These are phyloP conservation scores for Tinea pellionella DNA, from an alignment of 2,888 invertebrate genomes.

Conservation along the genomic window DNA sequence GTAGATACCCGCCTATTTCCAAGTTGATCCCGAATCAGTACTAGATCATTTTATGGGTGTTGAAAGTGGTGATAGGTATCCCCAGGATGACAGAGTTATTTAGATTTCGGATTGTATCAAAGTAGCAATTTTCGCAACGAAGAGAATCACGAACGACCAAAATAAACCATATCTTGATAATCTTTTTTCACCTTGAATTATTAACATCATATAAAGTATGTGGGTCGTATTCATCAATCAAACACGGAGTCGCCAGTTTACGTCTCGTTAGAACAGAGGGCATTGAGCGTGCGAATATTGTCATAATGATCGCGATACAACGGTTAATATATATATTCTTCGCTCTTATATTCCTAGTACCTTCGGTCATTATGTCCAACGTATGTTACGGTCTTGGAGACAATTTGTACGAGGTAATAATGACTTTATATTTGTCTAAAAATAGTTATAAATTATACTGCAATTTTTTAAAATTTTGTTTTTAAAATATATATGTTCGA, in stretches of 20 bases:
- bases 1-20: too few relatives aligned
- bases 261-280: slow-evolving; percentile 10
- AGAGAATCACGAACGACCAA: not conserved
- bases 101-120: too few relatives aligned
- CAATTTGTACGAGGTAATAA: not conserved
- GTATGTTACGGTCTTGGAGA: not conserved
- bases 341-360: not conserved
- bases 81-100: too few relatives aligned
- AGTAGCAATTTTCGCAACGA: not conserved
- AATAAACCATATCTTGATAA: slow-evolving; percentile 1
- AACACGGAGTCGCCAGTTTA: slow-evolving; percentile 18
- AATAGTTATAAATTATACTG: not conserved
- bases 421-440: not conserved
- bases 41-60: too few relatives aligned
- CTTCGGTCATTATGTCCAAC: not conserved
- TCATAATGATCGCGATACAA: slow-evolving; percentile 21
- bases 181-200: slow-evolving; percentile 26
- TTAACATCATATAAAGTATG: slow-evolving; percentile 27
- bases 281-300: slow-evolving; percentile 23
- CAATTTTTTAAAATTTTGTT: not conserved
- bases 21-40: too few relatives aligned
- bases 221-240: slow-evolving; percentile 46
- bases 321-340: not conserved
- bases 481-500: too few relatives aligned
- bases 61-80: too few relatives aligned